Evolutionary conservation across 1,140 invertebrate species (phyloP).

Genomic region (Anoplolepis gracilipes): DNA sequence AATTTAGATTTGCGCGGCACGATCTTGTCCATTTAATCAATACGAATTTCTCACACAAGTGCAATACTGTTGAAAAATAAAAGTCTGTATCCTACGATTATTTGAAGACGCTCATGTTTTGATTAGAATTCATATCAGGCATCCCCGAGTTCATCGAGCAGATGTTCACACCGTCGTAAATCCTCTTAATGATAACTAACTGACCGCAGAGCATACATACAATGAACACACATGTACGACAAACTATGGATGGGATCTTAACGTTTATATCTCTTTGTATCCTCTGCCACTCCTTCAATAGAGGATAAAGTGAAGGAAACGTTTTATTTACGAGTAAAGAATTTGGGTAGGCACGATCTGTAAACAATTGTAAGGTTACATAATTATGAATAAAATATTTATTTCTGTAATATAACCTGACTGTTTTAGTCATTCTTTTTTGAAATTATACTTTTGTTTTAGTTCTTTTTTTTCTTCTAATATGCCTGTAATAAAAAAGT

Average conservation of each 20-base stretch:
- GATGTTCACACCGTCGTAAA: constrained; percentile 13
- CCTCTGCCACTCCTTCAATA: neutral
- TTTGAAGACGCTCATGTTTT: neutral
- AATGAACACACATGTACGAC: neutral
- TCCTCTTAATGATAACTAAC: constrained; percentile 35
- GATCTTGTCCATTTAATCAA: neutral
- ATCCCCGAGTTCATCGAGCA: constrained; percentile 8
- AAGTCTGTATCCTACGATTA: neutral
- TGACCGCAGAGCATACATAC: constrained; percentile 10
- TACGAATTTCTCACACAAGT: neutral
- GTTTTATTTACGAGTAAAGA: neutral
- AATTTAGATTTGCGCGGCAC: neutral
- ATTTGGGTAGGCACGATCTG: neutral
- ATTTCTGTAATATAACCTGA: neutral
- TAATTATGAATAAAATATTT: neutral
- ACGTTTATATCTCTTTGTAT: neutral
- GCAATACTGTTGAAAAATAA: no score
- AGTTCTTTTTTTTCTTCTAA: neutral
- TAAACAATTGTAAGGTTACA: neutral
- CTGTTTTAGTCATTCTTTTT: neutral
- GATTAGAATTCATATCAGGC: neutral
- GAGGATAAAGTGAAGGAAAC: neutral
- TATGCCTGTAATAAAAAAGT: neutral
- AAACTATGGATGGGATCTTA: constrained; percentile 10
- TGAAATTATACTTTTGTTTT: neutral